Evolutionary conservation across 2,113 vertebrate genomes (phyloP).

Genomic region (Holacanthus passer): DNA sequence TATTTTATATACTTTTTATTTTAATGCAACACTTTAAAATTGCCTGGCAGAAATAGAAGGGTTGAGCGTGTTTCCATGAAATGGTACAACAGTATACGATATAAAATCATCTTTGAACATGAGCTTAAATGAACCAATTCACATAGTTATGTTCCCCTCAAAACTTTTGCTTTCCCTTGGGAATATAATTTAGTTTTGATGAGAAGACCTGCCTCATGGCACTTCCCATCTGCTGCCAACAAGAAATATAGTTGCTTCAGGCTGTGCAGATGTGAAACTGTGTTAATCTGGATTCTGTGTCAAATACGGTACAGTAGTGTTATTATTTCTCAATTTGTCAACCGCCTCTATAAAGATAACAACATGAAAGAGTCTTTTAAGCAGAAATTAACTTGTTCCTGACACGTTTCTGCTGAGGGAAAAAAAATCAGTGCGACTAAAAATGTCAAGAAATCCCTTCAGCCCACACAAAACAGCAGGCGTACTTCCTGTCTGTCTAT

Average conservation of each 20-base stretch:
- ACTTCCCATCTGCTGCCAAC: background rate
- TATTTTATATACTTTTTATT: background rate
- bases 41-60: background rate
- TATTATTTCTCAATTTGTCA: constrained; percentile 14
- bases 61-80: background rate
- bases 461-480: constrained; percentile 57
- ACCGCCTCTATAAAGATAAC: background rate
- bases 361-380: background rate
- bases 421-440: constrained; percentile 10
- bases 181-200: background rate
- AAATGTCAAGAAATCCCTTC: constrained; percentile 64
- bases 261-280: background rate
- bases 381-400: constrained; percentile 5
- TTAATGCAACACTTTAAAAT: background rate
- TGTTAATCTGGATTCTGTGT: background rate
- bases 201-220: background rate
- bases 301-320: background rate
- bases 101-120: background rate
- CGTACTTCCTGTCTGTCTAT: constrained; percentile 67
- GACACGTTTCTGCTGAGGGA: background rate
- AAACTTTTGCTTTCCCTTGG: background rate
- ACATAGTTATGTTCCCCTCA: background rate
- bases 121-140: background rate
- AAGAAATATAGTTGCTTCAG: background rate
- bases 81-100: background rate